Evolutionary conservation across 2,888 invertebrate species (phyloP), one percentile per base, ranked within the genome.

Genomic region (Drosophila tripunctata): DNA sequence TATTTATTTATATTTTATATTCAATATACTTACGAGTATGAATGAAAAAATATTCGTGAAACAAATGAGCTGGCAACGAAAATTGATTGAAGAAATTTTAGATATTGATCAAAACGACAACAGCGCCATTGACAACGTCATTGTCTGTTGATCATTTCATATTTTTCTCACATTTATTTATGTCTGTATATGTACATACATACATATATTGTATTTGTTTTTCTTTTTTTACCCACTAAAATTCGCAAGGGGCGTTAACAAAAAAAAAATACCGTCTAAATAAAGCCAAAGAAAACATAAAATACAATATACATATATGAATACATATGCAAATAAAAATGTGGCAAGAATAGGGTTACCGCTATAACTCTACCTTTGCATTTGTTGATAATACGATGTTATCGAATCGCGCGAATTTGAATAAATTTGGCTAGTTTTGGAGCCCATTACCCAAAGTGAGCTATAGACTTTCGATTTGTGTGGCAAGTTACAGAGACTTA

Each of bases 81-180:
- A 78, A 80, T 77, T 74, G 71, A 81, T 84, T 87, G 84, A 80
- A 65, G 60, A 81, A 61, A 67, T 77, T 64, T 83, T 83, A 66
- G 78, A 75, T 84, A 75, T 80, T 80, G 79, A 78, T 78, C 78
- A 80, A 77, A 44, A 62, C 43, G 40, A 48, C 35, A 45, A 35
- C 45, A 24, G 38, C 67, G 50, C 33, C 56, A 63, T 63, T 65
- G 50, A 47, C 36, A 74, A 68, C 69, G 72, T 68, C 75, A 74
- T 56, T 60, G 55, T 12, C 36, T 36, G 21, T 1, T 35, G 1
- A 5, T 31, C 7, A 3, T 60, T 33, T 52, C 21, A 51, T 17
- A 44, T 45, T 56, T 40, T 50, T 22, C 60, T 22, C 36, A 27
- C 12, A 12, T 17, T 50, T 50, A 40, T 50, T 50, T 50, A 30